phyloP scores from a whole-genome alignment of 2,797 vertebrate species.

The Benthosema pterotum region DNA sequence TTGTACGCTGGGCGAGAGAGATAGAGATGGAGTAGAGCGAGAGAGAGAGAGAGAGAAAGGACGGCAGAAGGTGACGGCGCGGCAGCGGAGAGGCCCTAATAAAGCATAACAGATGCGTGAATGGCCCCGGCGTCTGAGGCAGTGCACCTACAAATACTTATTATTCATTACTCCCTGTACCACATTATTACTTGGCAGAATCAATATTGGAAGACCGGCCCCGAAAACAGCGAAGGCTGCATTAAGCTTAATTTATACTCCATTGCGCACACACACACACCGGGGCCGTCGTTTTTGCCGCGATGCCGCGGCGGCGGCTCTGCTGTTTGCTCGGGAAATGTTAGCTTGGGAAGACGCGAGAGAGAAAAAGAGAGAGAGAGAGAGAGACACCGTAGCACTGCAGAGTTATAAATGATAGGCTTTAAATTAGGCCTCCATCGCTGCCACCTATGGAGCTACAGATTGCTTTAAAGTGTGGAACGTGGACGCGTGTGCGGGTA shows the following conservation, averaged over 20 bases:
- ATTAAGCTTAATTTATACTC: slow-evolving; percentile 33
- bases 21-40: background rate
- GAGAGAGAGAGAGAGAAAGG: background rate
- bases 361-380: too few relatives aligned
- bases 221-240: slow-evolving; percentile 59
- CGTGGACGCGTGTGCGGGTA: slow-evolving; percentile 13
- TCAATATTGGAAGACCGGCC: slow-evolving; percentile 66
- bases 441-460: slow-evolving; percentile 66
- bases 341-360: too few relatives aligned
- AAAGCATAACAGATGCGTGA: slow-evolving; percentile 63
- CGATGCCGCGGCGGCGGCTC: too few relatives aligned
- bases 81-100: slow-evolving; percentile 44
- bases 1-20: slow-evolving; percentile 24
- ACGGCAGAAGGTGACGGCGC: background rate
- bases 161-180: slow-evolving; percentile 74
- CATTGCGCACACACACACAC: too few relatives aligned
- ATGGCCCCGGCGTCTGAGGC: slow-evolving; percentile 51
- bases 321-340: too few relatives aligned
- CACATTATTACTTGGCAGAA: slow-evolving; percentile 74
- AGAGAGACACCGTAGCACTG: background rate
- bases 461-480: slow-evolving; percentile 67
- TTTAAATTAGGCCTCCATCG: slow-evolving; percentile 59
- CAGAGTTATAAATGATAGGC: too few relatives aligned
- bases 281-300: too few relatives aligned
- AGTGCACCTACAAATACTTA: slow-evolving; percentile 71